Evolutionary conservation across 2,113 vertebrate genomes (phyloP).

Genomic region (Telmatochromis bifrenatus): DNA sequence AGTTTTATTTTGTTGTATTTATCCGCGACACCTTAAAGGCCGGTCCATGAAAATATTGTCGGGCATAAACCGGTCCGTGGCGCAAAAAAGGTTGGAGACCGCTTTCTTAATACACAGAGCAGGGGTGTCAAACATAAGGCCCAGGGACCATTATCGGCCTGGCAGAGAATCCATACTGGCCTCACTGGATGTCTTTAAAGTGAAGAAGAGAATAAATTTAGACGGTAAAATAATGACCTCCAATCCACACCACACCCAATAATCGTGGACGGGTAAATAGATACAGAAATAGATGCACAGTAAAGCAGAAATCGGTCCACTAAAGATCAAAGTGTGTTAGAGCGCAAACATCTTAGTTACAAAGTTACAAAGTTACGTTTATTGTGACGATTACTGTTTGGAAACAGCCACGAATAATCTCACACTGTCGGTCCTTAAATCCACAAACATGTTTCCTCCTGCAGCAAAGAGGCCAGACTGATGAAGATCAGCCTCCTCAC

Average conservation of each 20-base stretch:
- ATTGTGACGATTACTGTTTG: background rate
- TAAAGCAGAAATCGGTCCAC: background rate
- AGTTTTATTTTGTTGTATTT: too few species aligned
- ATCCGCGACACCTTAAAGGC: too few species aligned
- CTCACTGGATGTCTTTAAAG: background rate
- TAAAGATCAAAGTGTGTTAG: background rate
- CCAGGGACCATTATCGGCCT: background rate
- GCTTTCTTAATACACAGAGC: too few species aligned
- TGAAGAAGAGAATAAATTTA: background rate
- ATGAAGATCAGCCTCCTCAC: constrained; percentile 1
- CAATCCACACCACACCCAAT: background rate
- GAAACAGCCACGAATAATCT: background rate
- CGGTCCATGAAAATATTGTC: too few species aligned
- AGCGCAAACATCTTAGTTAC: background rate
- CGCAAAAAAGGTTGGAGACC: too few species aligned
- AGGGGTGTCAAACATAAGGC: too few species aligned
- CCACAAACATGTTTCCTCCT: background rate
- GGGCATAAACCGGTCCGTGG: too few species aligned
- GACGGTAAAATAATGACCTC: background rate
- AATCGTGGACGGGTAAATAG: background rate
- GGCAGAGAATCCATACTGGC: background rate
- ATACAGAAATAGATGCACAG: background rate
- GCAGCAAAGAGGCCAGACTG: background rate
- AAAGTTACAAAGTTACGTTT: background rate
- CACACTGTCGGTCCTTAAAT: background rate